These are phyloP conservation scores for Lottia scabra DNA, from an alignment of 2,888 invertebrate genomes.

Conservation along the genomic window DNA sequence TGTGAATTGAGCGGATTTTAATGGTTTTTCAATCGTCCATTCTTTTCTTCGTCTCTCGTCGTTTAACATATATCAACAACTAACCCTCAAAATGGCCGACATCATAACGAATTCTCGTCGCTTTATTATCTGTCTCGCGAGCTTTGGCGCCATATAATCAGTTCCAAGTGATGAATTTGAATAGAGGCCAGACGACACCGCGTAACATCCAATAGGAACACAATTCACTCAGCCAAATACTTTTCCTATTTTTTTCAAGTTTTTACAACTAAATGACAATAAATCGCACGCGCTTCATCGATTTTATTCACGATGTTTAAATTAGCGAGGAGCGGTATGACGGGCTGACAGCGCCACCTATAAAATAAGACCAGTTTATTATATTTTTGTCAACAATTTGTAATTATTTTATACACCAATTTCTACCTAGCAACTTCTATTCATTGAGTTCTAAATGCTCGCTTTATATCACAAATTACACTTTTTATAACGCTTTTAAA, in stretches of 20 bases:
- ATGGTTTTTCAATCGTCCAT: constrained; percentile 5
- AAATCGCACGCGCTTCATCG: constrained; percentile 6
- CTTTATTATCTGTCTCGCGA: constrained; percentile 2
- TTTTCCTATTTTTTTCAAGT: constrained; percentile 2
- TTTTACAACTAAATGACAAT: constrained; percentile 3
- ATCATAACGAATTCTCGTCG: neutral
- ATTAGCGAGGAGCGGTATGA: constrained; percentile 2
- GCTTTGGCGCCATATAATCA: constrained; percentile 4
- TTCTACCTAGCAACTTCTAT: neutral
- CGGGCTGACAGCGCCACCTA: neutral
- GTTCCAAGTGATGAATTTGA: constrained; percentile 4
- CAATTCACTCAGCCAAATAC: neutral
- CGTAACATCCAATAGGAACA: neutral
- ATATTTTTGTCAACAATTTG: constrained; percentile 7
- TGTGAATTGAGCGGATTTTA: constrained; percentile 7
- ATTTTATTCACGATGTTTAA: neutral
- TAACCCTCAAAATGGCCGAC: constrained; percentile 1
- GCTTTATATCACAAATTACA: no score
- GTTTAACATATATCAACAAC: constrained; percentile 1
- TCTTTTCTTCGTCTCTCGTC: neutral
- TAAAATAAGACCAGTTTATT: neutral
- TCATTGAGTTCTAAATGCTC: no score
- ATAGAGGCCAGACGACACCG: neutral
- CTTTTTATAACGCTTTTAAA: no score
- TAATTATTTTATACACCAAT: constrained; percentile 3